Conservation (phyloP, 2,888 invertebrate genomes). For the Parnassius orleans region DNA sequence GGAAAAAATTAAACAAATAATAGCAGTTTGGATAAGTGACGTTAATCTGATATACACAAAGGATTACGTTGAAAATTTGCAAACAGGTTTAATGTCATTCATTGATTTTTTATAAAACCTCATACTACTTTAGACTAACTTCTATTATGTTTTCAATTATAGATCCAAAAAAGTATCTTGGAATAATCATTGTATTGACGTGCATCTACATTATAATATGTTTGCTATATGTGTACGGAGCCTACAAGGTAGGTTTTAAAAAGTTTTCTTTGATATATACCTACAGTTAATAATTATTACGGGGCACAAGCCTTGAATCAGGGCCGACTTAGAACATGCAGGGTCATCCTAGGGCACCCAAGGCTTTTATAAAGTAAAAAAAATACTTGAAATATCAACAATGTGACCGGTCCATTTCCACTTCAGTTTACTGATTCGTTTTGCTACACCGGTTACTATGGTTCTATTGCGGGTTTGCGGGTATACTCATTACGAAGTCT, state of each 20-base stretch:
- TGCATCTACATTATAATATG: slow-evolving; percentile 55
- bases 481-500: no score
- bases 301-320: no score
- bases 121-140: no score
- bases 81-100: slow-evolving; percentile 43
- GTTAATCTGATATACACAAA: slow-evolving; percentile 56
- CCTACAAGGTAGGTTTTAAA: slow-evolving; percentile 49
- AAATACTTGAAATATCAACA: no score
- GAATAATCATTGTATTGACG: slow-evolving; percentile 45
- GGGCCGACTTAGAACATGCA: no score
- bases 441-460: no score
- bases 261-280: neutral
- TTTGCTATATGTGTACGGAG: slow-evolving; percentile 62
- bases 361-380: no score
- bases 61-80: slow-evolving; percentile 48
- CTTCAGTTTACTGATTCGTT: no score
- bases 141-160: slow-evolving; percentile 25
- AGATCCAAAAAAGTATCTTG: slow-evolving; percentile 60
- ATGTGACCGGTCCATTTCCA: no score
- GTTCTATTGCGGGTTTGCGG: no score
- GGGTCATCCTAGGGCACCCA: no score
- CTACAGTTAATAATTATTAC: no score
- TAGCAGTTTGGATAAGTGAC: slow-evolving; percentile 45
- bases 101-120: neutral
- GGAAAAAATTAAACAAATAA: slow-evolving; percentile 43